Percentiles rank a stretch among this genome's conserved stretches.
Evolutionary conservation across 2,888 invertebrate species (phyloP).

Genomic region (Ennomos quercinarius): DNA sequence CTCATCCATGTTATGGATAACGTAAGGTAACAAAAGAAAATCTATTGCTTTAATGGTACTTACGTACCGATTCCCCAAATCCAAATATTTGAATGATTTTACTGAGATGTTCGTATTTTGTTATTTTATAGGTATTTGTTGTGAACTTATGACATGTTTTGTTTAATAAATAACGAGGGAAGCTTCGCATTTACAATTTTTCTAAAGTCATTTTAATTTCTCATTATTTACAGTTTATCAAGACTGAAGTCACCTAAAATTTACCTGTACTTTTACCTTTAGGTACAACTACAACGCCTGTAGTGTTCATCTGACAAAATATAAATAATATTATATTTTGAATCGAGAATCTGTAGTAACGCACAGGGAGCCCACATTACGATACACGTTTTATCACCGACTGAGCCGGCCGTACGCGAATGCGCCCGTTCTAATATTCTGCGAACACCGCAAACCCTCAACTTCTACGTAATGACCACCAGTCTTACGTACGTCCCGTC

Average conservation of each 20-base stretch:
- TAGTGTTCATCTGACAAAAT: no score
- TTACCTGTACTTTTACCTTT: no score
- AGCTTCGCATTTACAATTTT: no score
- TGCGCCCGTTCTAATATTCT: constrained; percentile 34
- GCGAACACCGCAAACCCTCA: constrained; percentile 26
- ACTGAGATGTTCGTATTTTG: background rate
- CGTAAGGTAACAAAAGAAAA: constrained; percentile 19
- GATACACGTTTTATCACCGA: constrained; percentile 63
- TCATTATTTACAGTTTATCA: no score
- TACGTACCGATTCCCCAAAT: constrained; percentile 4
- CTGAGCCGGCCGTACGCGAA: constrained; percentile 38
- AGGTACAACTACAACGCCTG: no score
- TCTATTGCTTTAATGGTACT: constrained; percentile 4
- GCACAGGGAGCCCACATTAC: constrained; percentile 46
- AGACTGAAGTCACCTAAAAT: no score
- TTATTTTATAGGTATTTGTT: no score
- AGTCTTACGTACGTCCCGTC: constrained; percentile 29
- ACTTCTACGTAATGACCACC: constrained; percentile 31
- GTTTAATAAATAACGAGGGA: no score
- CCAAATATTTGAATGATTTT: background rate
- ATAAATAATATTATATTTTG: background rate
- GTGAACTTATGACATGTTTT: no score
- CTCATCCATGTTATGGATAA: constrained; percentile 11
- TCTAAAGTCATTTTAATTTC: no score
- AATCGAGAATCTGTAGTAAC: constrained; percentile 50